Evolutionary conservation across 2,113 vertebrate species (phyloP).

Genomic region (Marmota flaviventris): DNA sequence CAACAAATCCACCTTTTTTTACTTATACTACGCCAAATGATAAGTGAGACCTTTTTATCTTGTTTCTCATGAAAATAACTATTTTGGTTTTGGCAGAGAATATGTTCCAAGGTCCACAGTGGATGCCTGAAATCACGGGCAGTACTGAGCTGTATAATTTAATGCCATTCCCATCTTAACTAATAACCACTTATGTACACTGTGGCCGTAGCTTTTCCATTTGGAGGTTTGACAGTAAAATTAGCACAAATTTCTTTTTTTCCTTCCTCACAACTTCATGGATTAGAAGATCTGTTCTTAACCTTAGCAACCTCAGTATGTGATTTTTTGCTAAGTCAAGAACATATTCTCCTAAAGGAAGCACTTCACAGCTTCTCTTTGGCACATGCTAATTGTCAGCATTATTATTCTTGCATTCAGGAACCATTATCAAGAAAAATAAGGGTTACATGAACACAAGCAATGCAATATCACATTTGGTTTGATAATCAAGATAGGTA

Average conservation of each 20-base stretch:
- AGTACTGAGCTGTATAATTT: neutral
- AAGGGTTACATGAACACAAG: neutral
- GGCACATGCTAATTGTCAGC: neutral
- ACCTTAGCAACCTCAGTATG: neutral
- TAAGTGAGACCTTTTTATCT: constrained; percentile 33
- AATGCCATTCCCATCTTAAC: neutral
- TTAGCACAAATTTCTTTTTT: neutral
- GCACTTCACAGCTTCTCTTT: neutral
- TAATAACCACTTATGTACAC: neutral
- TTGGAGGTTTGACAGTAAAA: neutral
- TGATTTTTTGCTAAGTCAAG: neutral
- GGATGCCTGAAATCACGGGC: neutral
- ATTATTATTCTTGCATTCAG: neutral
- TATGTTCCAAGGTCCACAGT: neutral
- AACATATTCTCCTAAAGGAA: neutral
- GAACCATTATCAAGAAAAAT: neutral
- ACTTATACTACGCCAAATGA: constrained; percentile 40
- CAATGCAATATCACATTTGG: neutral
- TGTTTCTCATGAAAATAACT: constrained; percentile 55
- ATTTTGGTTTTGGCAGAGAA: constrained; percentile 36
- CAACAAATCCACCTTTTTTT: constrained; percentile 33
- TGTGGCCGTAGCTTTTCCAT: neutral
- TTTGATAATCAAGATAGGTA: neutral
- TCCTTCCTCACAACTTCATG: neutral
- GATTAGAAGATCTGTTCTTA: neutral